Percentiles rank a stretch among this genome's conserved stretches.
phyloP scores from a whole-genome alignment of 2,797 vertebrate genomes.

The Discoglossus pictus region DNA sequence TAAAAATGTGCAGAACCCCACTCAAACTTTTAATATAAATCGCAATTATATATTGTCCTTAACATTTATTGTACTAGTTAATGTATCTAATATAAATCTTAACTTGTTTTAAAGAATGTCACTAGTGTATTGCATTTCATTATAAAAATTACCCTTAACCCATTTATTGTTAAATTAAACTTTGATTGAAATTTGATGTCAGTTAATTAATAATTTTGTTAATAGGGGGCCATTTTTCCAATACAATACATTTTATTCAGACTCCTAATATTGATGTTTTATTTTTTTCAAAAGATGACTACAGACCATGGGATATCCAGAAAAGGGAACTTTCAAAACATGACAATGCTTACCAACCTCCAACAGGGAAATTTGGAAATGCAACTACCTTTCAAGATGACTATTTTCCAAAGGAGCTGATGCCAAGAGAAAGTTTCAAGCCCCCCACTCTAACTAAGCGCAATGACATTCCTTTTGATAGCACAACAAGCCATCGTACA shows the following conservation, averaged over 20 bases:
- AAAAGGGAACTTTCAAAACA: slow-evolving; percentile 68
- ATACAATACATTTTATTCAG: too few species aligned
- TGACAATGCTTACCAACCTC: slow-evolving; percentile 65
- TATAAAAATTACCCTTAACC: too few species aligned
- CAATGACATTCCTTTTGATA: slow-evolving; percentile 66
- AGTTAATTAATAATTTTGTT: too few species aligned
- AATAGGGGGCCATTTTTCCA: too few species aligned
- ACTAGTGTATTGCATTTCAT: too few species aligned
- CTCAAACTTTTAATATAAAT: too few species aligned
- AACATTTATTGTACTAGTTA: too few species aligned
- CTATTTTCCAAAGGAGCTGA: slow-evolving; percentile 63
- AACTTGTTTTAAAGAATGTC: too few species aligned
- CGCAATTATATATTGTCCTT: too few species aligned
- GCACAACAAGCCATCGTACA: slow-evolving; percentile 68
- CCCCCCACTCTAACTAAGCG: slow-evolving; percentile 57
- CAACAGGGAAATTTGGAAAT: slow-evolving; percentile 75
- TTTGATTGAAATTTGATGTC: too few species aligned
- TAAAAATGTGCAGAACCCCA: accelerated
- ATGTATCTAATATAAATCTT: too few species aligned
- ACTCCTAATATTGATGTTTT: background rate
- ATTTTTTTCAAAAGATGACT: slow-evolving; percentile 74
- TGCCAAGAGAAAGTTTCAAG: slow-evolving; percentile 68
- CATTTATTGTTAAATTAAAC: too few species aligned
- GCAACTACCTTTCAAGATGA: slow-evolving; percentile 80
- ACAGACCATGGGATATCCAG: slow-evolving; percentile 69